Base-by-base conservation (phyloP, 2,888 invertebrate genomes). In the Andrena praecox region DNA sequence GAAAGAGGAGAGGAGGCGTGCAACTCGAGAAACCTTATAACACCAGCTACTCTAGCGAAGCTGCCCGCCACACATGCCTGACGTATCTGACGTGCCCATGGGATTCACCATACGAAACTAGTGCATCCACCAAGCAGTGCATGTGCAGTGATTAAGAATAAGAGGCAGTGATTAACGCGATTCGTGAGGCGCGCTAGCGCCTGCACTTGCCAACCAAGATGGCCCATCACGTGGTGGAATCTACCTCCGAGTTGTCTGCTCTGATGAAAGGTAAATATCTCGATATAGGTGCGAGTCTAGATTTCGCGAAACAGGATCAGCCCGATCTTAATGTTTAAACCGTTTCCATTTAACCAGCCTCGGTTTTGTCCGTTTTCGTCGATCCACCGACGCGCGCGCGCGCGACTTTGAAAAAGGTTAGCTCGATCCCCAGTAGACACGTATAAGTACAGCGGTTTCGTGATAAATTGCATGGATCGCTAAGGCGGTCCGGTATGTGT, bases 221-320 rank as follows among this genome's bases (percentile, higher is more conserved):
- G 93, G 90, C 86, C 88, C 82, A 86, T 85, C 93, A 91, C 91
- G 92, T 92, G 90, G 90, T 93, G 86, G 91, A 92, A 82, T 85
- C 90, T 60, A 91, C 90, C 70, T 89, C 87, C 81, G 92, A 92
- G 75, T 89, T 93, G 35, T 90, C 93, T 66, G 90, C 89, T 76
- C 91, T 91, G 56, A 92, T 92, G 83, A 93, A 92, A 93, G 93
- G 93, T 93, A 80, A 92, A 84, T 89, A 87, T 75, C 12, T n/a
- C 5, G 10, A 42, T 50, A 29, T 35, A 74, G 29, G 35, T n/a
- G 12, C 24, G 1, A 35, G 0, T n/a, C 48, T 27, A 20, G 7
- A 64, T 42, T 27, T 2, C 20, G 2, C 42, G 1, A 42, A 16
- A 16, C 4, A 16, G 42, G 42, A 42, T 42, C 42, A 12, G 0